These are phyloP conservation scores for Blennius ocellaris DNA, from an alignment of 2,113 vertebrate genomes.

Conservation along the genomic window DNA sequence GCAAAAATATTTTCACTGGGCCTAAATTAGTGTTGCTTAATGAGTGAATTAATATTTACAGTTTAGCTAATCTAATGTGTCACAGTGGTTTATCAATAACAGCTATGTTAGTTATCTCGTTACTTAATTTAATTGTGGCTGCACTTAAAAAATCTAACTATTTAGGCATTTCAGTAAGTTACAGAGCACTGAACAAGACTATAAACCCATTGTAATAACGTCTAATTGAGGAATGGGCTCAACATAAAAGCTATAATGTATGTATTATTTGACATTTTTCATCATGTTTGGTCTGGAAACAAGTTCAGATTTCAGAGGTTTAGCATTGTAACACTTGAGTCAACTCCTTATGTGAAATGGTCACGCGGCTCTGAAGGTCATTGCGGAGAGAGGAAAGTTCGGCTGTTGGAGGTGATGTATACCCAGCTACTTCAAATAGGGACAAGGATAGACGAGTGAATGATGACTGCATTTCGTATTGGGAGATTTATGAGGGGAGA, in stretches of 20 bases:
- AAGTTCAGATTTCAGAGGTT: not conserved
- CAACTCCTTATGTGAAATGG: constrained; percentile 23
- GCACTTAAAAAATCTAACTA: too few relatives aligned
- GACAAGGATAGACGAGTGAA: constrained; percentile 35
- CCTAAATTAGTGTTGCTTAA: too few relatives aligned
- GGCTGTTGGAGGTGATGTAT: constrained; percentile 32
- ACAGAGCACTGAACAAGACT: not conserved
- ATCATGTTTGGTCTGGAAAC: not conserved
- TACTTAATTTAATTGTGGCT: too few relatives aligned
- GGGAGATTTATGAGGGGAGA: constrained; percentile 61
- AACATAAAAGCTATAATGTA: constrained; percentile 1
- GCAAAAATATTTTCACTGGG: too few relatives aligned
- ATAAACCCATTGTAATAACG: constrained; percentile 3
- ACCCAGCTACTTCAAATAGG: constrained; percentile 16
- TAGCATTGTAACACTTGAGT: not conserved
- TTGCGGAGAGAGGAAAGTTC: constrained; percentile 22
- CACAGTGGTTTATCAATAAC: too few relatives aligned
- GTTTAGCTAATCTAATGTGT: too few relatives aligned
- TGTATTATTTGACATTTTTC: constrained; percentile 2
- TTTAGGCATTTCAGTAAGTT: too few relatives aligned
- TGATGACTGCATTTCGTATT: constrained; percentile 27
- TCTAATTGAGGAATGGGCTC: constrained; percentile 25
- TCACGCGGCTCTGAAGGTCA: constrained; percentile 43
- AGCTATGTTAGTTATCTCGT: too few relatives aligned
- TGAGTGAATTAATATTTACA: too few relatives aligned